Base-by-base conservation (phyloP, 2,888 invertebrate species). In the Hyalella azteca region DNA sequence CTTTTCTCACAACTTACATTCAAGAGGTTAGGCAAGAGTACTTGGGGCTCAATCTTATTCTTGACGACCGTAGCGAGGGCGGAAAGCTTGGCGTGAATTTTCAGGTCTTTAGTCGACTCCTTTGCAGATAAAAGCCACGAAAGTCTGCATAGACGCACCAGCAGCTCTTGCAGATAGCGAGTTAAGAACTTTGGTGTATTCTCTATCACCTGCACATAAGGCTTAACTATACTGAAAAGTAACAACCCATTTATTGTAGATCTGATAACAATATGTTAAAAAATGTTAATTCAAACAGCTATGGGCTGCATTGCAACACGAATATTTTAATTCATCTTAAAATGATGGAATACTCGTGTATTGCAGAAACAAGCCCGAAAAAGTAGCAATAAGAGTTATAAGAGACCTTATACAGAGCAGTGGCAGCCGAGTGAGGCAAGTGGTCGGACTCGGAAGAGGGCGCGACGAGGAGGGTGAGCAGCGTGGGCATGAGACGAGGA, bases 381-480 rank as follows among this genome's bases (percentile, higher is more conserved):
- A n/a, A n/a, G n/a, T n/a, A n/a, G n/a, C n/a, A n/a, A n/a, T n/a
- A n/a, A n/a, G n/a, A n/a, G n/a, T n/a, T n/a, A n/a, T n/a, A n/a
- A n/a, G n/a, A n/a, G n/a, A 66, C 66, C 36, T 66, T 66, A 66
- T 66, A 75, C 0, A 77, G 49, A 19, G 79, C 76, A 7, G 79
- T 82, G 48, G 78, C 79, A 4, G 78, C 59, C 29, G 81, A 80
- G 48, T 78, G 49, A 9, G 79, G 75, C 45, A 79, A 50, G 26
- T 73, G 78, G 19, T 79, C 77, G 19, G 77, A 22, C 13, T 73
- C 77, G 50, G 59, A 49, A 36, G 76, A 26, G 3, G 48, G 26
- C 9, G 29, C 50, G 9, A 22, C 36, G 13, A 81, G 54, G 19
- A 78, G 11, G 13, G 45, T 39, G 7, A 73, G 59, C 13, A 82